These are phyloP conservation scores for Gryon sp. DNA, from an alignment of 1,140 invertebrate species.

Conservation along the genomic window DNA sequence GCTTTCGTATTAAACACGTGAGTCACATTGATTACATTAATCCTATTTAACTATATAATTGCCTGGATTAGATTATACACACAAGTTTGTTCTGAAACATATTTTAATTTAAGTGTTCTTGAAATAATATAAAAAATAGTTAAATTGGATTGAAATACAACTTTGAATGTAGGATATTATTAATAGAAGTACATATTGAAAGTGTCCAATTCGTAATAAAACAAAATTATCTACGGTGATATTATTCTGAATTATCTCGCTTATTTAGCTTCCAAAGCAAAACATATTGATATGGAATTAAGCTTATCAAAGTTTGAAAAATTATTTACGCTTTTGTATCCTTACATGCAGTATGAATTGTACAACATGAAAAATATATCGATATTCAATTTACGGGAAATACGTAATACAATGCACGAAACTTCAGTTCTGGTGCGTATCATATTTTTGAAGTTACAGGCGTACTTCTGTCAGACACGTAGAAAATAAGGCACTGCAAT, in stretches of 20 bases:
- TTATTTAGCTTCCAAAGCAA: slow-evolving; percentile 2
- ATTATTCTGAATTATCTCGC: too few relatives aligned
- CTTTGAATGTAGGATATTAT: too few relatives aligned
- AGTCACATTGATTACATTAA: slow-evolving; percentile 20
- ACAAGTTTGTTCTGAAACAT: slow-evolving; percentile 3
- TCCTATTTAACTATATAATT: slow-evolving; percentile 42
- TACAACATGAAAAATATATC: slow-evolving; percentile 53
- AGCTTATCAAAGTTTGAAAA: slow-evolving; percentile 51
- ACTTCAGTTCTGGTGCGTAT: slow-evolving; percentile 48
- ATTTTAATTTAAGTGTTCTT: slow-evolving; percentile 30
- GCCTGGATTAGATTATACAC: slow-evolving; percentile 31
- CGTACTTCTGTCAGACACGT: slow-evolving; percentile 47
- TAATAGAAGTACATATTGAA: too few relatives aligned
- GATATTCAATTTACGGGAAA: slow-evolving; percentile 56
- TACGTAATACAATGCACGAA: slow-evolving; percentile 50
- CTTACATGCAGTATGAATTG: slow-evolving; percentile 34
- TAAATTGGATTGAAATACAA: too few relatives aligned
- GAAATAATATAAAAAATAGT: slow-evolving; percentile 1
- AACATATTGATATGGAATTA: slow-evolving; percentile 18
- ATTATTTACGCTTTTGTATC: slow-evolving; percentile 50
- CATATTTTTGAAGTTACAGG: slow-evolving; percentile 56
- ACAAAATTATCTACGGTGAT: too few relatives aligned
- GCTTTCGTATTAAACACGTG: slow-evolving; percentile 8
- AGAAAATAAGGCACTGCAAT: slow-evolving; percentile 38
- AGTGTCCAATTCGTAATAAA: too few relatives aligned